Base-by-base conservation (phyloP, 2,113 vertebrate species). In the Puffinus mauretanicus region DNA sequence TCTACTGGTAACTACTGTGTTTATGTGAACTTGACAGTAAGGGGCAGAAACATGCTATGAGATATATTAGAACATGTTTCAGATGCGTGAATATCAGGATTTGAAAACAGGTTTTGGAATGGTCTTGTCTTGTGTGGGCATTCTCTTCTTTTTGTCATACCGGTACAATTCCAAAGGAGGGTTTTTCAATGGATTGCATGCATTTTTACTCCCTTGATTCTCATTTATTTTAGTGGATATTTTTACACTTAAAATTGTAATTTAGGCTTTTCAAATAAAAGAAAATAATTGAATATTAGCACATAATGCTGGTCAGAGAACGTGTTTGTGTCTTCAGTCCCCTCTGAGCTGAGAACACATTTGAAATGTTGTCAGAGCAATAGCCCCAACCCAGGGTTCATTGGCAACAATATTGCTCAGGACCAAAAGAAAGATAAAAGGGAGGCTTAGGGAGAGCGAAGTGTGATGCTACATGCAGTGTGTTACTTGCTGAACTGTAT, bases 301-400 rank as follows among this genome's bases (percentile, higher is more conserved):
- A 42, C 9, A 7, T 71, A 30, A 69, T 70, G 46, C 21, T 81
- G 13, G 54, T 69, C 32, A 54, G 20, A 70, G 49, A 47, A 66
- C 3, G 2, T 46, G 14, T 73, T 88, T 46, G 26, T 34, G 34
- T 49, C 26, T 66, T 75, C 17, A 27, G 27, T 82, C 20, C 15
- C 24, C 8, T 58, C 14, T 86, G 40, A 58, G 11, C 3, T 61
- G 32, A 69, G 9, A 85, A 57, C 4, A 15, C 29, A 9, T 76
- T 38, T 76, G 47, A 78, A 91, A 51, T 16, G 6, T 42, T 46
- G 12, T 69, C 10, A 2, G 22, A 76, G 16, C 0, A 0, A 32
- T 67, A 71, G 29, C 38, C 13, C 10, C 1, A 2, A 36, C 22
- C 7, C 8, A 16, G 32, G 7, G 16, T 57, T 78, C 16, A 13